Percentiles rank a stretch among this genome's conserved stretches.
Evolutionary conservation across 2,888 invertebrate species (phyloP).

Genomic region (Spilarctia lutea): DNA sequence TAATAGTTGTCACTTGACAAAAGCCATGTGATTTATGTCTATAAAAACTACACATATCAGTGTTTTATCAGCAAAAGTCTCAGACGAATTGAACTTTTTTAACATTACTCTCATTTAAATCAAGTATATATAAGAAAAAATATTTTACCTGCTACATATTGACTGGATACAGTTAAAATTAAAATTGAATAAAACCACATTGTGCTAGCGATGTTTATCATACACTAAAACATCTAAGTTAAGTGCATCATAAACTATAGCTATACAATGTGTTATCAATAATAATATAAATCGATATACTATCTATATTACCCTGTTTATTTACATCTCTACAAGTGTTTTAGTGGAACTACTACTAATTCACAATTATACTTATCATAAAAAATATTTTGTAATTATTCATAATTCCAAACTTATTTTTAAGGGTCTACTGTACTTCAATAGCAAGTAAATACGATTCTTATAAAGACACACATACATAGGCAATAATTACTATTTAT

Average conservation of each 20-base stretch:
- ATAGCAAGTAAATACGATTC: not conserved
- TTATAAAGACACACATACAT: not conserved
- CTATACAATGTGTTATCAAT: constrained; percentile 25
- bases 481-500: not conserved
- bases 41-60: not conserved
- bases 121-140: not conserved
- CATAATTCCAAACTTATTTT: not conserved
- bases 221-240: constrained; percentile 35
- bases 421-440: not conserved
- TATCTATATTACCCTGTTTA: constrained; percentile 28
- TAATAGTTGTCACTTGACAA: not conserved
- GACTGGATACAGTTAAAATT: constrained; percentile 43
- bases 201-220: constrained; percentile 26
- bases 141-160: constrained; percentile 50
- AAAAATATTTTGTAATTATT: not conserved
- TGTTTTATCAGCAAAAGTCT: not conserved
- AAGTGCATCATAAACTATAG: not conserved
- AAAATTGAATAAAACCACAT: constrained; percentile 53
- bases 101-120: not conserved
- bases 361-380: not conserved
- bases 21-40: not conserved
- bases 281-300: constrained; percentile 30
- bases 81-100: not conserved
- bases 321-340: not conserved
- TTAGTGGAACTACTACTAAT: not conserved